phyloP scores from a whole-genome alignment of 2,113 vertebrate species.

The Natator depressus region DNA sequence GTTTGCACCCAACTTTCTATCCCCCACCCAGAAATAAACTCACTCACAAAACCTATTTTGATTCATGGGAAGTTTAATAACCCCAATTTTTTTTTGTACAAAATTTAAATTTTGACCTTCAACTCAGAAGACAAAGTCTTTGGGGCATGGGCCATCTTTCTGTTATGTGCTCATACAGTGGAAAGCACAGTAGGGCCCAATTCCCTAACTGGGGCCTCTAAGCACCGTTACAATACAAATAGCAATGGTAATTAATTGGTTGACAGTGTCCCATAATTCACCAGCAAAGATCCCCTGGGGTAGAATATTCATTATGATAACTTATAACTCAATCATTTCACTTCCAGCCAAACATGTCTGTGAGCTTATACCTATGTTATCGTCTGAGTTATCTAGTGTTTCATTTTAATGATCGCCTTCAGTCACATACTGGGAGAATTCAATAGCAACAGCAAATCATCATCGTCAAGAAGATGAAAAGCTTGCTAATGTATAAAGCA shows the following conservation, averaged over 20 bases:
- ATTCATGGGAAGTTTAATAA: neutral
- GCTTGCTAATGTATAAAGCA: neutral
- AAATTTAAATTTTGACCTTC: neutral
- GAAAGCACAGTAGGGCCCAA: neutral
- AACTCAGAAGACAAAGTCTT: neutral
- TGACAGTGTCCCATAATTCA: conserved; percentile 27
- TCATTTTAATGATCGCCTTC: conserved; percentile 7
- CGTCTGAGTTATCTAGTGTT: neutral
- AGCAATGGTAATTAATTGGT: neutral
- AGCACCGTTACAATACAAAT: neutral
- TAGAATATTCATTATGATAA: neutral
- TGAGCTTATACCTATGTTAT: neutral
- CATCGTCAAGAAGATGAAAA: neutral
- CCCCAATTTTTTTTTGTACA: neutral
- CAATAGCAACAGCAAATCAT: conserved; percentile 7
- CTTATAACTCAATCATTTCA: neutral
- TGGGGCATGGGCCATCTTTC: neutral
- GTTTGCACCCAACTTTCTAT: neutral
- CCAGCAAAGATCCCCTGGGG: neutral
- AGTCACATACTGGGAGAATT: neutral
- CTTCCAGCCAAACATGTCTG: conserved; percentile 15
- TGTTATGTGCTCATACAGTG: neutral
- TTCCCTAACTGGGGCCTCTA: conserved; percentile 1
- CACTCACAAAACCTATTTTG: neutral
- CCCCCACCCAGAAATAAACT: neutral